phyloP scores from a whole-genome alignment of 2,888 invertebrate genomes.

The Xanthorhoe spadicearia region DNA sequence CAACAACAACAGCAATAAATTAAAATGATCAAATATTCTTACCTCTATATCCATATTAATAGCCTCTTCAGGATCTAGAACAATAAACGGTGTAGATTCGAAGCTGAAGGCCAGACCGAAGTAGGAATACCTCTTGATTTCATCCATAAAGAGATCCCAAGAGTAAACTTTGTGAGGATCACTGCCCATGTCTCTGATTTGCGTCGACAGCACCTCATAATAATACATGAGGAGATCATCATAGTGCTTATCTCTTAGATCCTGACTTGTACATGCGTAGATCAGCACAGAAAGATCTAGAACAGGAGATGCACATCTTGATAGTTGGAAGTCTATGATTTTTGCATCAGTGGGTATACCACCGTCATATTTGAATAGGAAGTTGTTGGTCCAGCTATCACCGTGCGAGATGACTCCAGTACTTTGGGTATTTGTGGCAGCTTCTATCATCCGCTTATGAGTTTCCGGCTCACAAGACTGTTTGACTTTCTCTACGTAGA shows the following conservation, averaged over 20 bases:
- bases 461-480: conserved; percentile 81
- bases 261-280: conserved; percentile 85
- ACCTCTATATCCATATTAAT: conserved; percentile 72
- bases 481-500: conserved; percentile 84
- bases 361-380: conserved; percentile 80
- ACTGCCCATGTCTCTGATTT: conserved; percentile 85
- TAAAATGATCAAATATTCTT: neutral
- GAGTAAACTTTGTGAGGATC: conserved; percentile 83
- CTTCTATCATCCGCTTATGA: conserved; percentile 77
- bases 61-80: conserved; percentile 84
- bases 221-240: conserved; percentile 86
- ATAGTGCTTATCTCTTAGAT: conserved; percentile 84
- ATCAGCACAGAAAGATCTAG: conserved; percentile 84
- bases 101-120: conserved; percentile 86
- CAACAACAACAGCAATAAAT: too few species aligned
- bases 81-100: conserved; percentile 84
- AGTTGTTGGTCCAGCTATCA: conserved; percentile 91
- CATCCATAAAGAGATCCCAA: conserved; percentile 77
- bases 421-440: conserved; percentile 60
- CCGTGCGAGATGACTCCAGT: conserved; percentile 88
- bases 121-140: conserved; percentile 83
- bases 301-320: conserved; percentile 84
- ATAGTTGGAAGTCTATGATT: conserved; percentile 89
- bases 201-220: conserved; percentile 80
- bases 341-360: conserved; percentile 70